A percentile compares a stretch with the other conserved stretches of the same genome.
Evolutionary conservation across 2,888 invertebrate genomes (phyloP).

Genomic region (Calephelis perditalis): DNA sequence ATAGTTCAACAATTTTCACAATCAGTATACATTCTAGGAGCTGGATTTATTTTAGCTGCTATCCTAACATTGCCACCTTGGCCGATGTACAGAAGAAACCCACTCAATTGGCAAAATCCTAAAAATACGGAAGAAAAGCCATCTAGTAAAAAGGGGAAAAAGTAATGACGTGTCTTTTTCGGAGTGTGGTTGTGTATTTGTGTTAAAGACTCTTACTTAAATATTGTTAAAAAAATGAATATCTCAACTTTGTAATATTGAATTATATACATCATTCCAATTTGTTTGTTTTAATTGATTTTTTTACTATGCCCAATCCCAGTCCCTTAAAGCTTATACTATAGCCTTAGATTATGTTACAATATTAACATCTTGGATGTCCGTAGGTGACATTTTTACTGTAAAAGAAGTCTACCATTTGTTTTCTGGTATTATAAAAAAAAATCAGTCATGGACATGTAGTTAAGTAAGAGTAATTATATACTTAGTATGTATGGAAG

Average conservation of each 20-base stretch:
- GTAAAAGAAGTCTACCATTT: no score
- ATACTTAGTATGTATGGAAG: no score
- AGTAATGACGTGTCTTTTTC: slow-evolving; percentile 35
- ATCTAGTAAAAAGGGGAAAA: slow-evolving; percentile 76
- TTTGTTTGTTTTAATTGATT: not conserved
- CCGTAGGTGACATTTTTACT: no score
- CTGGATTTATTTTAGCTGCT: slow-evolving; percentile 92
- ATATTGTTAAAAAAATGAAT: slow-evolving; percentile 17
- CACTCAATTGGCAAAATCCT: slow-evolving; percentile 93
- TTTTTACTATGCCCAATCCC: no score
- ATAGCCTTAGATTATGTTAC: no score
- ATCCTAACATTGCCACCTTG: slow-evolving; percentile 96
- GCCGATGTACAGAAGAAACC: slow-evolving; percentile 94
- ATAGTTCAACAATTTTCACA: slow-evolving; percentile 97
- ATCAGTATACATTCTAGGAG: slow-evolving; percentile 94
- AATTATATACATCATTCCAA: slow-evolving; percentile 4
- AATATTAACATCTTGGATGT: no score
- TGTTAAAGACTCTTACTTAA: slow-evolving; percentile 26
- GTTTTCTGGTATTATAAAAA: no score
- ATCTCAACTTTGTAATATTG: slow-evolving; percentile 19
- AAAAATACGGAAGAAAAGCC: slow-evolving; percentile 61
- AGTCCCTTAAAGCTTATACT: no score
- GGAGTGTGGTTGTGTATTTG: slow-evolving; percentile 22
- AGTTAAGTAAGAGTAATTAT: no score
- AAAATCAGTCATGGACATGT: no score